Evolutionary conservation across 2,113 vertebrate species (phyloP).

Genomic region (Narcine bancroftii): DNA sequence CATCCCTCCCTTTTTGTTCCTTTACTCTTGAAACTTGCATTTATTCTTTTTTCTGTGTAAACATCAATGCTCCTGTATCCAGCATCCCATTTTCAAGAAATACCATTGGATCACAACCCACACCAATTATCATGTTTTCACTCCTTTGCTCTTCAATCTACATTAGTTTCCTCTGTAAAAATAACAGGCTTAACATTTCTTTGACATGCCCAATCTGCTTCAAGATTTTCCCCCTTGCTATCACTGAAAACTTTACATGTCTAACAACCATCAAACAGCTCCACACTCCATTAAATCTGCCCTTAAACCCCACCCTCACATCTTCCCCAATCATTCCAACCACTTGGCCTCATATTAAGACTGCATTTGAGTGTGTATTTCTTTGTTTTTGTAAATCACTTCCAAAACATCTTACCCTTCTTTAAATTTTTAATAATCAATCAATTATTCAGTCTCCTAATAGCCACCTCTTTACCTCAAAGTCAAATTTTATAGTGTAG

Average conservation of each 20-base stretch:
- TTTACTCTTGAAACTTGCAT: background rate
- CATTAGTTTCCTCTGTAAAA: background rate
- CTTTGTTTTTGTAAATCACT: background rate
- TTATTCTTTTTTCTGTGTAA: background rate
- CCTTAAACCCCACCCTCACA: background rate
- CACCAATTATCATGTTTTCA: too few species aligned
- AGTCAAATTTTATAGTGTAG: background rate
- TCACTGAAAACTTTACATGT: background rate
- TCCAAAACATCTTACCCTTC: background rate
- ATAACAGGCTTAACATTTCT: background rate
- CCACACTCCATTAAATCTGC: background rate
- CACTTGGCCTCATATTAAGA: background rate
- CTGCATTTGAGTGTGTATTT: background rate
- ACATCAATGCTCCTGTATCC: background rate
- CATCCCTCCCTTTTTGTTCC: background rate
- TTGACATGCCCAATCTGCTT: background rate
- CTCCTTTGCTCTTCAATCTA: background rate
- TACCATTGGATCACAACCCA: background rate
- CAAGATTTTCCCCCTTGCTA: background rate
- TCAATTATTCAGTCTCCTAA: background rate
- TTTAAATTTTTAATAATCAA: background rate
- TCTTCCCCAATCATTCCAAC: background rate
- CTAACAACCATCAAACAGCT: too few species aligned
- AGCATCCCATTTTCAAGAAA: background rate
- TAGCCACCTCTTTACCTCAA: background rate